Conservation (phyloP, 2,888 invertebrate species). For the Unio pictorum region DNA sequence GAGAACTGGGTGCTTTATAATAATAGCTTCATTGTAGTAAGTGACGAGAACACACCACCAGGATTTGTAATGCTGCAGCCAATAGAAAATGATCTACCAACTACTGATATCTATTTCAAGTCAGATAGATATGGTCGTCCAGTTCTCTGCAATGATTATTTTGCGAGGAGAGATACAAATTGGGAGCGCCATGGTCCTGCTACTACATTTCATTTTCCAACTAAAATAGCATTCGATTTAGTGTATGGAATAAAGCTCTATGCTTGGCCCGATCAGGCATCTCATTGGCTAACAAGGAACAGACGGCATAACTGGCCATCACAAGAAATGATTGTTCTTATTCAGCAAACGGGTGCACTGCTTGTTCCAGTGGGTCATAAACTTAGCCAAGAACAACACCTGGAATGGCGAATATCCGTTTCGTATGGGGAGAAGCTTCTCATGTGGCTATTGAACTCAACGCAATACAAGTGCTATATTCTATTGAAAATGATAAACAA, state of each 20-base stretch:
- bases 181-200: no score
- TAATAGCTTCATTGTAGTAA: no score
- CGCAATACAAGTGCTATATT: conserved; percentile 6
- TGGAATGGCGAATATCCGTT: conserved; percentile 5
- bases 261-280: neutral
- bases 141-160: no score
- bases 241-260: no score
- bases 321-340: neutral
- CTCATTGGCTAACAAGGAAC: neutral
- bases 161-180: rapidly evolving
- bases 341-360: neutral
- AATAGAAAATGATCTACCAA: no score
- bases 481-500: conserved; percentile 3
- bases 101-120: no score
- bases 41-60: no score
- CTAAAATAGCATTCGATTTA: no score
- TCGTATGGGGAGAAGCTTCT: neutral
- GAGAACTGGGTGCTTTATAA: no score
- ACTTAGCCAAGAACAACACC: neutral
- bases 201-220: no score
- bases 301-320: conserved; percentile 4
- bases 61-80: no score
- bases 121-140: no score
- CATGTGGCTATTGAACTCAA: neutral
- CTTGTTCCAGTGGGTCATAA: conserved; percentile 2